These are phyloP conservation scores for Sebastes alutus DNA, from an alignment of 2,797 vertebrate genomes.

Conservation along the genomic window DNA sequence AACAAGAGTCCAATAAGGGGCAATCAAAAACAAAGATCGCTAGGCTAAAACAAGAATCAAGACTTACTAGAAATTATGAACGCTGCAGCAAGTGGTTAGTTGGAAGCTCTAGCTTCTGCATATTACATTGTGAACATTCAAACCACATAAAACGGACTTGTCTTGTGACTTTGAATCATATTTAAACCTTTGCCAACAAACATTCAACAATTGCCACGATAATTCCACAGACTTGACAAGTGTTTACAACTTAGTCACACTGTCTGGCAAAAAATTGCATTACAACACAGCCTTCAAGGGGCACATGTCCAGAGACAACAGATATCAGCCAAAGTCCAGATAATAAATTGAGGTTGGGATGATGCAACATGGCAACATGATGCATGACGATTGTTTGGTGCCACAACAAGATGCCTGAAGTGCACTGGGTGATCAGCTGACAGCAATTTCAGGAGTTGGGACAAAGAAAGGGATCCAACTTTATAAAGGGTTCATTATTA, in stretches of 20 bases:
- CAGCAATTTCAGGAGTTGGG: no score
- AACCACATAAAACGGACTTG: not conserved
- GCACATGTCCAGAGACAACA: not conserved
- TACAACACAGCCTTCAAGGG: not conserved
- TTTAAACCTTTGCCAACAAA: not conserved
- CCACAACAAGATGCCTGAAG: not conserved
- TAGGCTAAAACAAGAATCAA: not conserved
- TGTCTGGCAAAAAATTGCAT: not conserved
- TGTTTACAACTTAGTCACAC: not conserved
- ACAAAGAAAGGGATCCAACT: not conserved
- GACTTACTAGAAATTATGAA: not conserved
- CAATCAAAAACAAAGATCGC: not conserved
- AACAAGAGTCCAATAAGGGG: not conserved
- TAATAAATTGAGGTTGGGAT: not conserved
- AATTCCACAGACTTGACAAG: not conserved
- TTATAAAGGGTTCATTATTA: not conserved
- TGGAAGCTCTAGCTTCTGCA: not conserved
- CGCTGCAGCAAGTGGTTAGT: not conserved
- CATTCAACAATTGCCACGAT: not conserved
- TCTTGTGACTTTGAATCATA: not conserved
- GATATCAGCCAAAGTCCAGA: constrained; percentile 2
- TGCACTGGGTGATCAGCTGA: not conserved
- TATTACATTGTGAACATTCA: not conserved
- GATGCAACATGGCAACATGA: not conserved
- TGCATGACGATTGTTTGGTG: not conserved